phyloP scores from a whole-genome alignment of 2,888 invertebrate genomes.

The Myathropa florea region DNA sequence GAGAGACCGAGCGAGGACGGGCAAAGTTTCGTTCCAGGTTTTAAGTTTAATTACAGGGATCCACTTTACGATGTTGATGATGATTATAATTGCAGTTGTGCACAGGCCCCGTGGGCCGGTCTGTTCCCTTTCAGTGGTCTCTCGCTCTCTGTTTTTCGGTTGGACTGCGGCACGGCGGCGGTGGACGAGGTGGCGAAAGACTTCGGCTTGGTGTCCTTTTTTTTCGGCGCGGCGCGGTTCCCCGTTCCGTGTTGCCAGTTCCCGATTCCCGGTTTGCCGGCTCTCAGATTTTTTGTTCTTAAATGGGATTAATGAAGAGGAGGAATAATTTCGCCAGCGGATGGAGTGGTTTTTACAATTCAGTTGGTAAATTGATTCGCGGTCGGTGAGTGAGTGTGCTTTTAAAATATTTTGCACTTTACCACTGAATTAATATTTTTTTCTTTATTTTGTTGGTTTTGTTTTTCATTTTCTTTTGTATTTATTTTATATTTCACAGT shows the following conservation, averaged over 20 bases:
- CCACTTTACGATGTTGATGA: conserved; percentile 66
- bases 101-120: conserved; percentile 64
- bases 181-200: not conserved
- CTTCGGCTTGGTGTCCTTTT: conserved; percentile 47
- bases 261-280: not conserved
- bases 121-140: conserved; percentile 25
- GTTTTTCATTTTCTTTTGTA: not conserved
- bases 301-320: conserved; percentile 71
- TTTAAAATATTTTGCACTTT: conserved; percentile 56
- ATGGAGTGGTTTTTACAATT: conserved; percentile 56
- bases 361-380: conserved; percentile 50
- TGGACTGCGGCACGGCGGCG: not conserved
- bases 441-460: not conserved
- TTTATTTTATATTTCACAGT: not conserved
- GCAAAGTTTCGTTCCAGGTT: conserved; percentile 68
- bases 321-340: conserved; percentile 62
- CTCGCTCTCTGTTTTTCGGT: not conserved
- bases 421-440: conserved; percentile 44
- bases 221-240: not conserved
- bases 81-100: conserved; percentile 71
- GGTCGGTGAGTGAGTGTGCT: conserved; percentile 44
- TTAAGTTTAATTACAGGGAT: conserved; percentile 71
- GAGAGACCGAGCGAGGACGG: conserved; percentile 28
- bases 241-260: not conserved
- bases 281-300: conserved; percentile 33